Evolutionary conservation across 2,797 vertebrate species (phyloP).

Genomic region (Oreochromis mossambicus): DNA sequence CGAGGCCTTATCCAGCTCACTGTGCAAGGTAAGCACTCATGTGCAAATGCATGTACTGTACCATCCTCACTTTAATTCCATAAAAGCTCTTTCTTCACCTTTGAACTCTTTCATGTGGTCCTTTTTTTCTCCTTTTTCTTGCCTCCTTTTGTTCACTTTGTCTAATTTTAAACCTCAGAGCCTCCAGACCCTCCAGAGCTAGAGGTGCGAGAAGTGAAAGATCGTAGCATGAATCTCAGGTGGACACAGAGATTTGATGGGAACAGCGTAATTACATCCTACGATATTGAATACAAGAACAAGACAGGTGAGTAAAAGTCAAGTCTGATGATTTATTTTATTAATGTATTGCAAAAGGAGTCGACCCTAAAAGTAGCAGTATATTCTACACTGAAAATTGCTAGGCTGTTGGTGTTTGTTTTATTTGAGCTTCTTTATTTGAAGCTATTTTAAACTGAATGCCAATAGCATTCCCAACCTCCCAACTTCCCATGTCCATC

Average conservation of each 20-base stretch:
- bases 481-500: background rate
- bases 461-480: background rate
- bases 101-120: background rate
- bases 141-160: background rate
- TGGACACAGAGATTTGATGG: conserved; percentile 97
- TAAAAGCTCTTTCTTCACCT: background rate
- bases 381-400: background rate
- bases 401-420: background rate
- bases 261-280: conserved; percentile 95
- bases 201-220: conserved; percentile 96
- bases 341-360: background rate
- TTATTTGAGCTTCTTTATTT: background rate
- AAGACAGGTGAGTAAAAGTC: conserved; percentile 83
- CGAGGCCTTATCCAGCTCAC: conserved; percentile 97
- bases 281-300: conserved; percentile 98
- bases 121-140: background rate
- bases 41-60: background rate
- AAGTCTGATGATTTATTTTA: background rate
- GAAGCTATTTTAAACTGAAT: background rate
- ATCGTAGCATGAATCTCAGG: conserved; percentile 94
- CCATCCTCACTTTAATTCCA: background rate
- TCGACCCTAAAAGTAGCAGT: background rate
- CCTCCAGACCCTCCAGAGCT: conserved; percentile 95
- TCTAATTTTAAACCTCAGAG: conserved; percentile 71
- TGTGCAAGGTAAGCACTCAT: conserved; percentile 85